Base-by-base conservation (phyloP, 2,797 vertebrate genomes). In the Yasuhikotakia modesta region DNA sequence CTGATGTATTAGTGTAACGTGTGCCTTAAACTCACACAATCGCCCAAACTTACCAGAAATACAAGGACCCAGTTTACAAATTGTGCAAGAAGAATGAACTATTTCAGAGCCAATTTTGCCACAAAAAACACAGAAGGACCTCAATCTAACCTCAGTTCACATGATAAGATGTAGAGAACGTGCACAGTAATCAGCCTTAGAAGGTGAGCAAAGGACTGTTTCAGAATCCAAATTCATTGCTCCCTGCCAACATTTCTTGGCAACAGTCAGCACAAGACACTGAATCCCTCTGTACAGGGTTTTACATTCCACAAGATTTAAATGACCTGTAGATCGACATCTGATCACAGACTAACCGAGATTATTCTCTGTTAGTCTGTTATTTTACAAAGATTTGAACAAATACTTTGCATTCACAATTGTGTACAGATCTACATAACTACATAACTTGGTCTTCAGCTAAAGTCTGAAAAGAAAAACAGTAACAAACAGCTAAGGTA, bases 201-300 rank as follows among this genome's bases (percentile, higher is more conserved):
- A 60, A n/a, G 27, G 39, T 76, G 53, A 76, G 53, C 65, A 76
- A 76, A 61, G 55, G 74, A 69, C 65, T 69, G 52, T 35, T 39
- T 35, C 17, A 63, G n/a, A 63, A 63, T 63, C 60, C 68, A 35
- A 61, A 77, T 39, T 68, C 52, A 22, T 32, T 32, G n/a, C 52
- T 32, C 52, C 39, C 16, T 58, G 73, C 73, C 64, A 58, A 68
- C n/a, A 68, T 32, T 58, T 68, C 24, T 68, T 68, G 52, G 17
- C 48, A 67, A 46, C 12, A 21, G 8, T 46, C 17, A 43, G 32
- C 50, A 66, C 21, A 19, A 52, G 50, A 46, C 21, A 67, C 19
- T 66, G 12, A 66, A 67, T 14, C 22, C 32, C 14, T 57, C 64
- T 48, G 39, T 68, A 43, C 17, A 45, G 65, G 65, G 22, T 76